phyloP scores from a whole-genome alignment of 64 coral and sea anemone species.

The Acropora yongei region DNA sequence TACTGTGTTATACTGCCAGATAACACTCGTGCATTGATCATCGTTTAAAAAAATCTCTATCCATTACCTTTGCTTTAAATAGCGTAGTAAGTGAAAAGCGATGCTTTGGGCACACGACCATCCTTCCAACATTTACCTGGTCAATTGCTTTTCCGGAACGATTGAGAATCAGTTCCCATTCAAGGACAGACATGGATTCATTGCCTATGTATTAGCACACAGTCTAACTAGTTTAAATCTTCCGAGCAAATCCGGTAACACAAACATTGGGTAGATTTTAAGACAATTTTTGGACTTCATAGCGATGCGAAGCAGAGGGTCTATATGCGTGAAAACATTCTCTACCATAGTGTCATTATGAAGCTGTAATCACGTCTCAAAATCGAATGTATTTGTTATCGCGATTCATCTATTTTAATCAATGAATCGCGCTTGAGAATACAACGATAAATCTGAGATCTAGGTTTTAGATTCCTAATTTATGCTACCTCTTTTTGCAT shows the following conservation, averaged over 20 bases:
- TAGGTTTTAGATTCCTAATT: constrained; percentile 9
- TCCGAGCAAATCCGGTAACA: background rate
- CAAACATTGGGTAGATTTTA: background rate
- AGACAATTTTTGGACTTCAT: background rate
- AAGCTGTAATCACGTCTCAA: constrained; percentile 14
- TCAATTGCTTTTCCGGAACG: constrained; percentile 36
- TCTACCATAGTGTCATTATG: constrained; percentile 35
- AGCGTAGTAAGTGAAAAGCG: constrained; percentile 69
- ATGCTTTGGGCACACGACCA: constrained; percentile 61
- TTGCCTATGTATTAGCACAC: constrained; percentile 17
- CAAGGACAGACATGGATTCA: constrained; percentile 13
- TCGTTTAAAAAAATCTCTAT: constrained; percentile 30
- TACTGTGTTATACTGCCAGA: background rate
- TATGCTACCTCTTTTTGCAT: constrained; percentile 25
- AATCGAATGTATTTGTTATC: constrained; percentile 5
- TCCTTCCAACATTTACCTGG: constrained; percentile 32
- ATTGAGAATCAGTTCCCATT: constrained; percentile 71
- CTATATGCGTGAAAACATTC: constrained; percentile 14
- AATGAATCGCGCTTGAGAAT: background rate
- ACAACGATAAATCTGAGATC: constrained; percentile 33
- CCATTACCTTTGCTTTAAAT: constrained; percentile 63
- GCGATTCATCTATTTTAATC: constrained; percentile 22
- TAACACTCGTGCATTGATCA: constrained; percentile 8
- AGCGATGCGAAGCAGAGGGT: background rate
- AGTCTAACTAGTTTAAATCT: background rate